Evolutionary conservation across 2,888 invertebrate genomes (phyloP).

Genomic region (Cryptophagus acutangulus): DNA sequence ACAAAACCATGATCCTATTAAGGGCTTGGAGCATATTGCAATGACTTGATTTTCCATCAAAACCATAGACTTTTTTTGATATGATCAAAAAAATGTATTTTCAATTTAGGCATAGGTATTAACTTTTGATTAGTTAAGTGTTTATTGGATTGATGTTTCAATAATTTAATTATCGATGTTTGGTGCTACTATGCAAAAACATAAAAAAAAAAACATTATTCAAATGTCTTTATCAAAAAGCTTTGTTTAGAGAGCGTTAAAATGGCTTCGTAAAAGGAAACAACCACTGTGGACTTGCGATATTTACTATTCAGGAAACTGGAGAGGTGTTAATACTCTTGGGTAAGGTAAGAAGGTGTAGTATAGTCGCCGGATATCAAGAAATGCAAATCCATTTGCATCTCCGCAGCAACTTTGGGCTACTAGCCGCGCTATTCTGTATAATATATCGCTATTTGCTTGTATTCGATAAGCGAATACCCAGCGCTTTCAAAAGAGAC

Average conservation of each 20-base stretch:
- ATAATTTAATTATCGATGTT: not conserved
- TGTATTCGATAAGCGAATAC: constrained; percentile 40
- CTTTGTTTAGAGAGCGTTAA: constrained; percentile 6
- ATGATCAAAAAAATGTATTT: too few relatives aligned
- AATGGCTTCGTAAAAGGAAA: constrained; percentile 1
- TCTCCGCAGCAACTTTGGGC: constrained; percentile 2
- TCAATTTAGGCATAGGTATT: too few relatives aligned
- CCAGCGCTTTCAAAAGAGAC: constrained; percentile 39
- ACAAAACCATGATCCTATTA: not conserved
- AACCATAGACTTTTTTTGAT: too few relatives aligned
- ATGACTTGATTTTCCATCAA: too few relatives aligned
- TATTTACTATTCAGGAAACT: constrained; percentile 4
- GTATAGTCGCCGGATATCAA: constrained; percentile 13
- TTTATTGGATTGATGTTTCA: too few relatives aligned
- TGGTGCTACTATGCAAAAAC: too few relatives aligned
- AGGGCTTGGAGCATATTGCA: not conserved
- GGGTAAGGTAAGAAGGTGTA: constrained; percentile 10
- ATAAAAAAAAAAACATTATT: constrained; percentile 6
- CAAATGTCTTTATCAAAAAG: constrained; percentile 5
- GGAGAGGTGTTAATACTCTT: constrained; percentile 8
- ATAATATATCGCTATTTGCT: constrained; percentile 39
- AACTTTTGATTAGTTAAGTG: too few relatives aligned
- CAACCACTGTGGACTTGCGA: not conserved
- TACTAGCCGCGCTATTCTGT: constrained; percentile 4
- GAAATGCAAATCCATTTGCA: constrained; percentile 16